Percentiles rank a stretch among this genome's conserved stretches.
phyloP scores from a whole-genome alignment of 1,140 invertebrate species.

The Delia radicum region DNA sequence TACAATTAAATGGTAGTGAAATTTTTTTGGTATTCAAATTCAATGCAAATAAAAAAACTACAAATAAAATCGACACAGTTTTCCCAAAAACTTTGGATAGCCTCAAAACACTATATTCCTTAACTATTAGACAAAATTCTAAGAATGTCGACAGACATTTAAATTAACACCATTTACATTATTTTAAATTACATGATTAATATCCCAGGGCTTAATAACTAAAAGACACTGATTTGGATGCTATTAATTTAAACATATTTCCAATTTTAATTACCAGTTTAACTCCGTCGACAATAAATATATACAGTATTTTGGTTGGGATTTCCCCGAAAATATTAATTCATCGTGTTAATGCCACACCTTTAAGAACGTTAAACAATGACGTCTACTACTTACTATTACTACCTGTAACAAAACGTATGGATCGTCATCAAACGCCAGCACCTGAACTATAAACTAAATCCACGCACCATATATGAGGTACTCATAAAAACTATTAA shows the following conservation, averaged over 20 bases:
- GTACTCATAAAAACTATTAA: slow-evolving; percentile 2
- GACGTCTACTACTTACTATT: too few species aligned
- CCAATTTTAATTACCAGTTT: slow-evolving; percentile 13
- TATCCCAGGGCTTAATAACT: background rate
- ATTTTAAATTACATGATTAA: background rate
- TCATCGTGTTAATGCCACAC: slow-evolving; percentile 18
- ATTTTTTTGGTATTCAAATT: too few species aligned
- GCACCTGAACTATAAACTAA: slow-evolving; percentile 17
- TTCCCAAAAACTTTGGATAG: too few species aligned
- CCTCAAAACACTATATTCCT: too few species aligned
- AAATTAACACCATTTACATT: slow-evolving; percentile 20
- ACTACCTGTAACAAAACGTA: too few species aligned
- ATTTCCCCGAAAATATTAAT: slow-evolving; percentile 6
- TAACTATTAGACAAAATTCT: too few species aligned
- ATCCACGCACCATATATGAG: background rate
- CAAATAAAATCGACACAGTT: too few species aligned
- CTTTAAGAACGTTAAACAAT: too few species aligned
- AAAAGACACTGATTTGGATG: background rate
- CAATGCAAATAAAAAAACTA: too few species aligned
- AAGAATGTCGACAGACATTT: too few species aligned
- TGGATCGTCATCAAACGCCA: background rate
- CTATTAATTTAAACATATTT: background rate
- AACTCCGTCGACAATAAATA: background rate
- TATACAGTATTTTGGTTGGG: background rate
- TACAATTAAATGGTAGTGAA: too few species aligned